Evolutionary conservation across 1,140 invertebrate species (phyloP).

Genomic region (Lasioglossum albipes): DNA sequence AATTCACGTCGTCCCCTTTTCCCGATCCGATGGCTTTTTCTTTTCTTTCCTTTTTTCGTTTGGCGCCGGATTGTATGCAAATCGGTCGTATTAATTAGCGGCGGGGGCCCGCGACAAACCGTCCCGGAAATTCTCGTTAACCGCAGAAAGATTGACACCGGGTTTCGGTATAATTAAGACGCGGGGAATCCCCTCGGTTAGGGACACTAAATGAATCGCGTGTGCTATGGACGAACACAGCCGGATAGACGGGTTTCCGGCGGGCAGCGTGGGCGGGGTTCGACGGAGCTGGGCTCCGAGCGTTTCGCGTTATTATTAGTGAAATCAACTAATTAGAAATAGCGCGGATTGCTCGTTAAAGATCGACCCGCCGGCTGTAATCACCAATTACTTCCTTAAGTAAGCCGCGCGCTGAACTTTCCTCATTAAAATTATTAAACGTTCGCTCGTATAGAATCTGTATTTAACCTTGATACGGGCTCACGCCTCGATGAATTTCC

Average conservation of each 20-base stretch:
- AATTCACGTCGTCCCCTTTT: not conserved
- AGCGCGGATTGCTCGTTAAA: slow-evolving; percentile 64
- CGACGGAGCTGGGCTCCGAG: not conserved
- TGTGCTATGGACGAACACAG: not conserved
- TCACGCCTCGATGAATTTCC: slow-evolving; percentile 22
- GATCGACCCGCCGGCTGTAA: slow-evolving; percentile 60
- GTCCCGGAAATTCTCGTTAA: slow-evolving; percentile 43
- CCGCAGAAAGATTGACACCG: slow-evolving; percentile 57
- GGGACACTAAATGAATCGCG: slow-evolving; percentile 28
- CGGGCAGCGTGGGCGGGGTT: not conserved
- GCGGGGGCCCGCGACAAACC: slow-evolving; percentile 19
- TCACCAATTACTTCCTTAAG: slow-evolving; percentile 64
- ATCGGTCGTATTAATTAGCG: slow-evolving; percentile 48
- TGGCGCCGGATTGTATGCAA: slow-evolving; percentile 21
- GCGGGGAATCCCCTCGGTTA: not conserved
- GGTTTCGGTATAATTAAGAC: slow-evolving; percentile 55
- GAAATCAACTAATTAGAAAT: slow-evolving; percentile 67
- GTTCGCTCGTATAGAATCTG: slow-evolving; percentile 39
- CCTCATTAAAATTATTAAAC: slow-evolving; percentile 67
- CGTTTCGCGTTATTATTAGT: slow-evolving; percentile 58
- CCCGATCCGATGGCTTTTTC: too few species aligned
- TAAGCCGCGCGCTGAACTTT: slow-evolving; percentile 59
- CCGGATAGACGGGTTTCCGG: slow-evolving; percentile 15
- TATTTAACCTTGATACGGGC: slow-evolving; percentile 56
- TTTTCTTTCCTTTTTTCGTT: not conserved